phyloP scores from a whole-genome alignment of 35 echinoderm and acorn worm species.

The Chiridota heheva region DNA sequence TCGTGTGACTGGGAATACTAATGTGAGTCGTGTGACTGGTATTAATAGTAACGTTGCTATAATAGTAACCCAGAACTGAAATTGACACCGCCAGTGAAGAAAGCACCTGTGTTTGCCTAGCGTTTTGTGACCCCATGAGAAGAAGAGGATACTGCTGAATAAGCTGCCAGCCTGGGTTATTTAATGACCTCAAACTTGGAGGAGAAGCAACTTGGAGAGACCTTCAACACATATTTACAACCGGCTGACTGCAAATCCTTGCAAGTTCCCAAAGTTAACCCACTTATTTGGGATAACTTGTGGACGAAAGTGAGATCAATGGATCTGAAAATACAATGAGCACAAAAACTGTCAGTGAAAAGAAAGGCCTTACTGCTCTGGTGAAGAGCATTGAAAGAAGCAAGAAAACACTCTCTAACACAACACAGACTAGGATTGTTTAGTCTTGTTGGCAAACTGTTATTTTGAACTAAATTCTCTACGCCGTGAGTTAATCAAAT shows the following conservation, averaged over 20 bases:
- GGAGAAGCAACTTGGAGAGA: too few species aligned
- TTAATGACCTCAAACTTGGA: too few species aligned
- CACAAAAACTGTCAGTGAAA: background rate
- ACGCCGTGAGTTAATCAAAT: slow-evolving; percentile 26
- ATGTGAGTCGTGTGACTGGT: background rate
- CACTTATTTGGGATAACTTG: slow-evolving; percentile 18
- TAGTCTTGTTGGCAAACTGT: too few species aligned
- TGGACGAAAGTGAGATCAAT: background rate
- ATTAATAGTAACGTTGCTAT: background rate
- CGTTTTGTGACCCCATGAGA: background rate
- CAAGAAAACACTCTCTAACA: too few species aligned
- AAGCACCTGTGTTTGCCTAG: too few species aligned
- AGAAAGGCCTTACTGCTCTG: background rate
- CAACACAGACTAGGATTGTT: too few species aligned
- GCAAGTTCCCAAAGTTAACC: background rate
- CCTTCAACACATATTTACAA: too few species aligned
- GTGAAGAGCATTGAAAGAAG: slow-evolving; percentile 4
- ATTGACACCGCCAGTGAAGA: background rate
- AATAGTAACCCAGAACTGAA: slow-evolving; percentile 20
- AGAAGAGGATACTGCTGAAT: too few species aligned
- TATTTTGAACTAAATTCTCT: too few species aligned
- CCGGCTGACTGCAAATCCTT: too few species aligned
- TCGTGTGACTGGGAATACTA: background rate
- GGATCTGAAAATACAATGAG: slow-evolving; percentile 4
- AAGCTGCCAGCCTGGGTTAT: too few species aligned